Base-by-base conservation (phyloP, 2,888 invertebrate species). In the Leucania comma region DNA sequence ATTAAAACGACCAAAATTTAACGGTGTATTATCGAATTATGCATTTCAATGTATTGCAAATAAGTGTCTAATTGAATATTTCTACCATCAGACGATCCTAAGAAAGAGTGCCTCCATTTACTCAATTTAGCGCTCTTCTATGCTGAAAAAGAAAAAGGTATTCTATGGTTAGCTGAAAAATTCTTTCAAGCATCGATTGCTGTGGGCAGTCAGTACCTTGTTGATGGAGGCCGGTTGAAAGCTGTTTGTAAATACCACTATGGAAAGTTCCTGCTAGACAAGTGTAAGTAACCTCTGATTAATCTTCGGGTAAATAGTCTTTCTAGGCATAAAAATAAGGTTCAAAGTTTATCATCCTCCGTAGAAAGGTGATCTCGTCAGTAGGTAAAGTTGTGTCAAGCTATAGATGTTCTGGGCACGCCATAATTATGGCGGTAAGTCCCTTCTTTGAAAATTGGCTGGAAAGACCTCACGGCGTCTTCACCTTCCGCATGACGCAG, bases 161-260 rank as follows among this genome's bases (percentile, higher is more conserved):
- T 96, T 87, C 89, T 96, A 78, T 97, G 97, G 97, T 86, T 97
- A 17, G 96, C 96, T 0, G 96, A 97, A 80, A 96, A 97, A 84
- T 90, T 97, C 61, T 94, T 95, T 71, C 84, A 96, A 9, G 94
- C 96, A 2, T 81, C 94, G 1, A 94, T 96, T 26, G 95, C 94
- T 1, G 92, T 96, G 1, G 93, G 94, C 1, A 93, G 94, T 66
- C 88, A 91, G 63, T 96, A 92, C 75, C 73, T 93, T 10, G 80
- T 94, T 0, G 96, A 96, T 58, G 96, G 95, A 1, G 96, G 96
- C 3, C 92, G 96, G 53, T 93, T 94, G 73, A 95, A 96, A 80
- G 95, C 94, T 1, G 90, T 94, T 64, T 94, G 95, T 83, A 94
- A 96, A 91, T 97, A 94, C 82, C 91, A 96, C 76, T 96, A 96